phyloP scores from a whole-genome alignment of 2,113 vertebrate genomes.

The Brachyhypopomus occidentalis region DNA sequence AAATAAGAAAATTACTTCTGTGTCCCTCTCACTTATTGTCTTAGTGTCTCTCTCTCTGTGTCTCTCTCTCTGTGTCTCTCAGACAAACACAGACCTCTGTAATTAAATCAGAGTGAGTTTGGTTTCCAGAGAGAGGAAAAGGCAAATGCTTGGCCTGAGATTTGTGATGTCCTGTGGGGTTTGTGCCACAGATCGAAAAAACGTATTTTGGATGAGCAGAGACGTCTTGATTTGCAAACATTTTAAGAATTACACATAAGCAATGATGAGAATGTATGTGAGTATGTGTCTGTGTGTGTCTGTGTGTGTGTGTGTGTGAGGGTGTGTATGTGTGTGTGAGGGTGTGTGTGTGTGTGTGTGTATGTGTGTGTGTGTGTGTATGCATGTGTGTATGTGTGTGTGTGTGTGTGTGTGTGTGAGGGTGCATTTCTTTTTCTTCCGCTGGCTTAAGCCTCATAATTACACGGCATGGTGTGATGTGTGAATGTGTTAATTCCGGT shows the following conservation, averaged over 20 bases:
- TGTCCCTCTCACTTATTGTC: not conserved
- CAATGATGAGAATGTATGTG: not conserved
- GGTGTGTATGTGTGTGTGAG: too few relatives aligned
- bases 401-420: constrained; percentile 11
- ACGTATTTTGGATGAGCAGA: constrained; percentile 35
- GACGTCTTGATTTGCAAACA: constrained; percentile 32
- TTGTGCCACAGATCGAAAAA: constrained; percentile 22
- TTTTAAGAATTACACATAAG: not conserved
- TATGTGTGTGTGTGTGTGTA: too few relatives aligned
- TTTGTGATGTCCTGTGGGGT: constrained; percentile 26
- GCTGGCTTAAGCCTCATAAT: not conserved
- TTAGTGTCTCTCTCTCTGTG: not conserved
- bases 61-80: not conserved
- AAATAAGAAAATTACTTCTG: not conserved
- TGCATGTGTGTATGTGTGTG: not conserved
- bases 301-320: too few relatives aligned
- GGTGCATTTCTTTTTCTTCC: not conserved
- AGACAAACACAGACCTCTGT: constrained; percentile 9
- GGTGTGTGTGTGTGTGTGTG: too few relatives aligned
- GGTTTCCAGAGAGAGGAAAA: constrained; percentile 3
- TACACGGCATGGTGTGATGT: not conserved
- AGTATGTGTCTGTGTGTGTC: too few relatives aligned
- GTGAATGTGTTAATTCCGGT: constrained; percentile 13
- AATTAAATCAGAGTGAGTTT: constrained; percentile 48
- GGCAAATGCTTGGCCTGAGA: not conserved